Evolutionary conservation across 2,113 vertebrate genomes (phyloP).

Genomic region (Hyaena hyaena): DNA sequence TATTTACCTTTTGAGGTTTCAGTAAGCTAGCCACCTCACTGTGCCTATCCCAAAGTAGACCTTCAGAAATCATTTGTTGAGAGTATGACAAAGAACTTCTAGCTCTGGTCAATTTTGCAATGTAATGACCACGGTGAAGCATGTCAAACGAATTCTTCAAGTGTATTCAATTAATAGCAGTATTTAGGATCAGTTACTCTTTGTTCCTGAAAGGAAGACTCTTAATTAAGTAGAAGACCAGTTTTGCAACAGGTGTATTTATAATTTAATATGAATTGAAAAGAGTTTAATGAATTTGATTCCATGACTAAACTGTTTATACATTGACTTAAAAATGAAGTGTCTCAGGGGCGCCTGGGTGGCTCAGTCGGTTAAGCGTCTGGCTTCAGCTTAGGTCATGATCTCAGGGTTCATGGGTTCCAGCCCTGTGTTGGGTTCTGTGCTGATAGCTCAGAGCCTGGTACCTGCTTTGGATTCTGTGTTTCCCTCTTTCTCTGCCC

Average conservation of each 20-base stretch:
- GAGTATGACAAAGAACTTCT: background rate
- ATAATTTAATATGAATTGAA: background rate
- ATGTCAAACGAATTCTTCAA: background rate
- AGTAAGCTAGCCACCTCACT: background rate
- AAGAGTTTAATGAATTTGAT: background rate
- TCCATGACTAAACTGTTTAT: background rate
- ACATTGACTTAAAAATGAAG: background rate
- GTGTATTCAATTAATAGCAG: slow-evolving; percentile 15
- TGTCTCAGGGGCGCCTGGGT: background rate
- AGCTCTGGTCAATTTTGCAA: background rate
- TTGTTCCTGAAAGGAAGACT: background rate
- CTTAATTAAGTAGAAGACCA: background rate
- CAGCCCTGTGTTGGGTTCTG: too few relatives aligned
- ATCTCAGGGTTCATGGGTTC: too few relatives aligned
- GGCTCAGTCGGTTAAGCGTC: too few relatives aligned
- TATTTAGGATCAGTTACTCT: background rate
- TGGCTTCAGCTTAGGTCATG: too few relatives aligned
- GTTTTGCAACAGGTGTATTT: background rate
- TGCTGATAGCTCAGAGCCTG: too few relatives aligned
- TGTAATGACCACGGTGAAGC: background rate
- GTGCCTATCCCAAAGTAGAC: background rate
- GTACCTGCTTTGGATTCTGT: too few relatives aligned
- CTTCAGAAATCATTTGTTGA: background rate
- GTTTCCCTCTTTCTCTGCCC: too few relatives aligned
- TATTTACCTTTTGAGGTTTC: background rate